Conservation (phyloP, 2,113 vertebrate species). For the Lipotes vexillifer region DNA sequence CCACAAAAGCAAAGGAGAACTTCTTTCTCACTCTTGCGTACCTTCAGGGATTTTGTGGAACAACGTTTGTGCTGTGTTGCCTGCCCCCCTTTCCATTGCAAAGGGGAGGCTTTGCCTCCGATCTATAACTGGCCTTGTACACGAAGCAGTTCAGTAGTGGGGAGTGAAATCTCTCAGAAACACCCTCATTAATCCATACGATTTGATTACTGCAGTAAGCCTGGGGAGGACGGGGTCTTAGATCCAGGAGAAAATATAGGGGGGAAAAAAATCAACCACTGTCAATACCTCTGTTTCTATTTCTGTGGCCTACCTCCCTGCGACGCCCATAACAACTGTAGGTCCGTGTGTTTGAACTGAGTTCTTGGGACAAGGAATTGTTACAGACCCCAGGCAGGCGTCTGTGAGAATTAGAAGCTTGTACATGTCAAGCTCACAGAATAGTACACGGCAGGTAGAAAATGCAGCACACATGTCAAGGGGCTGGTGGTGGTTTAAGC, state of each 20-base stretch:
- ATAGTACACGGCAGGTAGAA: accelerated
- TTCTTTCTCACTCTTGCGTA: not conserved
- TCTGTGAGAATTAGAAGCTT: too few species aligned
- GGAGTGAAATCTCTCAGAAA: not conserved
- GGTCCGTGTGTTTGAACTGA: not conserved
- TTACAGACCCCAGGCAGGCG: too few species aligned
- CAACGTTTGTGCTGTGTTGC: not conserved
- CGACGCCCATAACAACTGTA: accelerated
- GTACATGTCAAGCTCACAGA: accelerated
- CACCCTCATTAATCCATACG: not conserved
- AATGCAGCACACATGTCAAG: accelerated
- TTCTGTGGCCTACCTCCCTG: too few species aligned
- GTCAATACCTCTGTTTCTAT: not conserved
- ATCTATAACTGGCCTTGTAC: accelerated
- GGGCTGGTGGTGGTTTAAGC: accelerated
- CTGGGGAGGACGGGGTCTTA: not conserved
- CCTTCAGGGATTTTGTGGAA: not conserved
- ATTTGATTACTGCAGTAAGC: too few species aligned
- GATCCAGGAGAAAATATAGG: not conserved
- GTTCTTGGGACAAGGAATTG: too few species aligned
- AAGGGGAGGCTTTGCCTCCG: not conserved
- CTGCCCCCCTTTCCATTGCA: not conserved
- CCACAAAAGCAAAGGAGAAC: not conserved
- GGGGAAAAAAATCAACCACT: accelerated
- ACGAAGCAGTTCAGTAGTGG: not conserved